A percentile compares a stretch with the other conserved stretches of the same genome.
Conservation (phyloP, 2,888 invertebrate species). For the Muscina levida region DNA sequence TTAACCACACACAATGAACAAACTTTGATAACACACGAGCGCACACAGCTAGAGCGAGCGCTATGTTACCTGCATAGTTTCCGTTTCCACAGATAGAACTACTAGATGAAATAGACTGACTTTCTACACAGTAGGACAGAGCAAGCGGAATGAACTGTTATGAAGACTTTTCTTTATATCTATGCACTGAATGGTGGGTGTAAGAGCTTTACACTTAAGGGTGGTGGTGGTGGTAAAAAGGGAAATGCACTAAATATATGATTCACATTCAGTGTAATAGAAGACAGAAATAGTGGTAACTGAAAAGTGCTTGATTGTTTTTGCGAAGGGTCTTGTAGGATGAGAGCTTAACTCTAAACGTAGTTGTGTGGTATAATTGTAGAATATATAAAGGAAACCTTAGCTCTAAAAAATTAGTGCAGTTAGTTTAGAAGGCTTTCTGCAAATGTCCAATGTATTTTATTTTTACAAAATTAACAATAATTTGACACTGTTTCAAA, state of each 20-base stretch:
- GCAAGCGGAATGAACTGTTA: slow-evolving; percentile 46
- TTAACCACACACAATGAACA: slow-evolving; percentile 55
- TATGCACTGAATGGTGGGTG: not conserved
- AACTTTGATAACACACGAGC: slow-evolving; percentile 21
- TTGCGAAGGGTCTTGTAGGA: not conserved
- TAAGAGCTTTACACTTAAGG: too few species aligned
- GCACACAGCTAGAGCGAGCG: slow-evolving; percentile 23
- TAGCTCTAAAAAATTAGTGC: too few species aligned
- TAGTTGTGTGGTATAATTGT: too few species aligned
- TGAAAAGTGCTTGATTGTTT: slow-evolving; percentile 24
- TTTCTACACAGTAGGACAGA: not conserved
- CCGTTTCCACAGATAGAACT: slow-evolving; percentile 1
- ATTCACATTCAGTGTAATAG: slow-evolving; percentile 54
- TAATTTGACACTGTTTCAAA: too few species aligned
- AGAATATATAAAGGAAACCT: too few species aligned
- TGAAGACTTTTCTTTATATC: slow-evolving; percentile 47
- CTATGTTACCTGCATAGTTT: slow-evolving; percentile 32
- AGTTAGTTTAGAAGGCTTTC: too few species aligned
- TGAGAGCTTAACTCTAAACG: too few species aligned
- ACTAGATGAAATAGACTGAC: slow-evolving; percentile 7
- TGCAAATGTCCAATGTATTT: too few species aligned
- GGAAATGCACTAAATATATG: slow-evolving; percentile 49
- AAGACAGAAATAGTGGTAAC: slow-evolving; percentile 26
- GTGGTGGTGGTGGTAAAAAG: too few species aligned
- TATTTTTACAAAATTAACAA: too few species aligned